A percentile compares a stretch with the other conserved stretches of the same genome.
Conservation (phyloP, 2,797 vertebrate genomes). For the Amblyraja radiata region DNA sequence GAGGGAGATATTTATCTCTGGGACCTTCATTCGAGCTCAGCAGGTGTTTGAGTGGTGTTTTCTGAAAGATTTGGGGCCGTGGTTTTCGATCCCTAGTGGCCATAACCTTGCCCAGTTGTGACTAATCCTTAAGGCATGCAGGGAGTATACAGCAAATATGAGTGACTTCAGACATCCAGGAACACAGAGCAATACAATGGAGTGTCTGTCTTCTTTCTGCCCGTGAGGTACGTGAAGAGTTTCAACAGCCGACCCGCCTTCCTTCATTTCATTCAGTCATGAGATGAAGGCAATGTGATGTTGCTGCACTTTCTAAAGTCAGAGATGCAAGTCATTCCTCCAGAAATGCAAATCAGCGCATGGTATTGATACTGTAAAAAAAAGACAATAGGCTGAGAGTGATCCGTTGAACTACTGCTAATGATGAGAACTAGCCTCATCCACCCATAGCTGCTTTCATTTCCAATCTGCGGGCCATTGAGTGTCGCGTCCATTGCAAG, state of each 20-base stretch:
- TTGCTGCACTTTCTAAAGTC: neutral
- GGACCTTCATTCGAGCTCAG: neutral
- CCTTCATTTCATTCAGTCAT: neutral
- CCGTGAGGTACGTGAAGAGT: neutral
- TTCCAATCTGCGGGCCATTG: neutral
- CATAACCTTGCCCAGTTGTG: neutral
- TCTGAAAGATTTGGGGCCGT: neutral
- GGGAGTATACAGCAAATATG: no score
- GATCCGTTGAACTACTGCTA: neutral
- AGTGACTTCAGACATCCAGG: neutral
- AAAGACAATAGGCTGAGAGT: neutral
- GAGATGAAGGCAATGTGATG: neutral
- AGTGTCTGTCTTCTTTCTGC: neutral
- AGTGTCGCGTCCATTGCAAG: neutral
- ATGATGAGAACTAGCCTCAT: neutral
- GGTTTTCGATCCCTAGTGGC: neutral
- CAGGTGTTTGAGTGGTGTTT: neutral
- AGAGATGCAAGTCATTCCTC: neutral
- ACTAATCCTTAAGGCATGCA: conserved; percentile 8
- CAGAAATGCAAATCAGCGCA: neutral
- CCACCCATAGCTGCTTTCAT: neutral
- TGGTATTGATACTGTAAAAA: neutral
- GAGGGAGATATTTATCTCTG: neutral
- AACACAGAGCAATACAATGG: conserved; percentile 10
- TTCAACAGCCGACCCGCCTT: neutral